Percentiles rank a stretch among this genome's conserved stretches.
Evolutionary conservation across 2,797 vertebrate species (phyloP).

Genomic region (Aldrovandia affinis): DNA sequence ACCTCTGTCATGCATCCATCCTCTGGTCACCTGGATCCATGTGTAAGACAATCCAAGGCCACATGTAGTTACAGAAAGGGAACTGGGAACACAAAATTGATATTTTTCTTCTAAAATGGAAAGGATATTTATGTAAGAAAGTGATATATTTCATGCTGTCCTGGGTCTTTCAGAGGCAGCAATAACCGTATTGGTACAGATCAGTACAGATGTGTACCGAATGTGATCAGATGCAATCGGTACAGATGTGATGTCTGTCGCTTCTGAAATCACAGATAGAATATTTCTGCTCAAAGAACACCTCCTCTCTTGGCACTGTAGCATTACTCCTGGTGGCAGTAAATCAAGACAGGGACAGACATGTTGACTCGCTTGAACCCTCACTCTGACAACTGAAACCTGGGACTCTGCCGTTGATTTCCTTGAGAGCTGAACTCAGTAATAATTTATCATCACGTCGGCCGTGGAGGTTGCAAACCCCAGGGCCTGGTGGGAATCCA

Average conservation of each 20-base stretch:
- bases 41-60: background rate
- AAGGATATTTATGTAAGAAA: background rate
- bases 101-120: background rate
- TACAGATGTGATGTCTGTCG: background rate
- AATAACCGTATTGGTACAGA: background rate
- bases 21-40: background rate
- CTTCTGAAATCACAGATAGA: background rate
- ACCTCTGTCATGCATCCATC: background rate
- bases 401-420: background rate
- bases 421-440: constrained; percentile 12
- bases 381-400: constrained; percentile 14
- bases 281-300: background rate
- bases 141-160: background rate
- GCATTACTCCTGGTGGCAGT: background rate
- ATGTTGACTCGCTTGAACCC: background rate
- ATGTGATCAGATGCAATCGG: no score
- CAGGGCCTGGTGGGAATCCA: background rate
- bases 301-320: background rate
- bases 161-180: background rate
- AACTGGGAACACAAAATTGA: background rate
- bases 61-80: background rate
- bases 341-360: constrained; percentile 18
- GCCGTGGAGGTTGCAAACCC: constrained; percentile 19
- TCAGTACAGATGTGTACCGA: constrained; percentile 3
- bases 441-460: background rate